Percentiles rank a stretch among this genome's conserved stretches.
These are phyloP conservation scores for Trididemnum clinides DNA, from an alignment of 23 tunicate species.

Conservation along the genomic window DNA sequence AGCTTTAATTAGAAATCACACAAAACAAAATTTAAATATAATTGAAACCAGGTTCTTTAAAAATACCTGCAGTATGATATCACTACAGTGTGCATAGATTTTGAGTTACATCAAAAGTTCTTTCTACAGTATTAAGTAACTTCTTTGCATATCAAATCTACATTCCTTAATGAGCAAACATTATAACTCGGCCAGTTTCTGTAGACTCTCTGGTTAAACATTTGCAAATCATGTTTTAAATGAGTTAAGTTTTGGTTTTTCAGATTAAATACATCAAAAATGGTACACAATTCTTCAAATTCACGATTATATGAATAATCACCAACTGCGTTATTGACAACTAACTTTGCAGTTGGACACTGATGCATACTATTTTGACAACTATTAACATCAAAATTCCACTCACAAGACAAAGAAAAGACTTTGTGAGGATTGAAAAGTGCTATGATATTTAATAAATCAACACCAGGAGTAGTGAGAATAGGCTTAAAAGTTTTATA, in stretches of 20 bases:
- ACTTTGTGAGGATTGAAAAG: constrained; percentile 51
- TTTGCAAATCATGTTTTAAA: not conserved
- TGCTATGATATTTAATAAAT: constrained; percentile 42
- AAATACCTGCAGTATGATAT: no score
- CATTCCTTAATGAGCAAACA: constrained; percentile 7
- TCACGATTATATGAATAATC: not conserved
- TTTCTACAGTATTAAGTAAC: no score
- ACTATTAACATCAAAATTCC: constrained; percentile 38
- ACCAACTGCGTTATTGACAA: not conserved
- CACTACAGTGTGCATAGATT: no score
- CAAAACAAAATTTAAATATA: no score
- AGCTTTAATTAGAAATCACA: no score
- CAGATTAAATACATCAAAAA: not conserved
- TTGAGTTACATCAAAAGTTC: no score
- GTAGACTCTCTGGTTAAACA: not conserved
- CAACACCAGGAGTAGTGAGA: constrained; percentile 48
- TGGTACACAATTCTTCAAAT: not conserved
- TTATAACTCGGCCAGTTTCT: constrained; percentile 1
- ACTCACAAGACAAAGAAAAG: constrained; percentile 25
- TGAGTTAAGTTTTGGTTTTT: not conserved
- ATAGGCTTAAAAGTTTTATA: constrained; percentile 25
- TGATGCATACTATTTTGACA: not conserved
- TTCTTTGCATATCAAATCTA: no score
- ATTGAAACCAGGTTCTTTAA: no score
- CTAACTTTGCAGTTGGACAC: constrained; percentile 4